Evolutionary conservation across 1,140 invertebrate species (phyloP).

Genomic region (Philotrypesis tridentata): DNA sequence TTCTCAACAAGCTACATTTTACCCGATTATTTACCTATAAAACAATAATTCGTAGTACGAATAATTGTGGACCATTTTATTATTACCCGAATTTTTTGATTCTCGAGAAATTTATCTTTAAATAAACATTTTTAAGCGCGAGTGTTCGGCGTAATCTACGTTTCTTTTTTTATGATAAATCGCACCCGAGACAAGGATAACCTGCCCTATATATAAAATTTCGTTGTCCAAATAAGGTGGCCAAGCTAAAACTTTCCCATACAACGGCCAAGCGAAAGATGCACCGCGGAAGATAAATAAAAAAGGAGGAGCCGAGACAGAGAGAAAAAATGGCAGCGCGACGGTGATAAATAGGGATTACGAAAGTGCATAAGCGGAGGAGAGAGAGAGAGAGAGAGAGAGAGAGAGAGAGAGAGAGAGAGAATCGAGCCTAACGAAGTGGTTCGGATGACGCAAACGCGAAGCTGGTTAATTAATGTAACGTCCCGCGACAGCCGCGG

Average conservation of each 20-base stretch:
- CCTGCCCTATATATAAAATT: neutral
- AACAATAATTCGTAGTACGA: no score
- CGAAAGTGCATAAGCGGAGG: neutral
- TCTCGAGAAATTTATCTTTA: no score
- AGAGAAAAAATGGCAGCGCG: conserved; percentile 1
- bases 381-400: neutral
- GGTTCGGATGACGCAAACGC: neutral
- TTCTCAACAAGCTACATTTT: no score
- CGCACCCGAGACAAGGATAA: neutral
- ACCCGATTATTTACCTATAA: no score
- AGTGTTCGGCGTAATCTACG: neutral
- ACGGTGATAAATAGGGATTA: conserved; percentile 33
- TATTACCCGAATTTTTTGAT: no score
- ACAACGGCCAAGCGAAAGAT: neutral
- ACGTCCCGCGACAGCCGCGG: neutral
- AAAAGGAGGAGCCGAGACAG: neutral
- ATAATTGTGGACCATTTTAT: no score
- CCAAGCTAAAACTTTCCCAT: neutral
- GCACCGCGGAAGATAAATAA: neutral
- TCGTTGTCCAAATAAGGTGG: neutral
- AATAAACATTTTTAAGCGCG: no score
- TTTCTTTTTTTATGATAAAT: neutral
- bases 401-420: neutral
- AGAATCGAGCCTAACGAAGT: conserved; percentile 8
- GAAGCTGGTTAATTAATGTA: neutral